Percentiles rank a stretch among this genome's conserved stretches.
Conservation (phyloP, 2,797 vertebrate species). For the Gymnothorax javanicus region DNA sequence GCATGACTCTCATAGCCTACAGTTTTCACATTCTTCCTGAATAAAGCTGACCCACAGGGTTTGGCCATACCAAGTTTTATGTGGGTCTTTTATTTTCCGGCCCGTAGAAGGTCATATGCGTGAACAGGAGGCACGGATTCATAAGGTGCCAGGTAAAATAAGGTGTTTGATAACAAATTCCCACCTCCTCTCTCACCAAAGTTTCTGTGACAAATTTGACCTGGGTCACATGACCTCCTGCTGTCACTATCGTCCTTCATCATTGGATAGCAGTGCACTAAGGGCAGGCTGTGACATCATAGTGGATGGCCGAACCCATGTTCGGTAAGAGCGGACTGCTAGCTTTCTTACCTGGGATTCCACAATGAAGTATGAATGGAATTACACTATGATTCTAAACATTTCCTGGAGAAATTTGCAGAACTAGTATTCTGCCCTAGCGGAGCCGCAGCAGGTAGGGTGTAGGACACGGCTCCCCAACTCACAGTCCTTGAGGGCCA, state of each 20-base stretch:
- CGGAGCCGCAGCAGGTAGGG: background rate
- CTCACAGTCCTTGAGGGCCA: no score
- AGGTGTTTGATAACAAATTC: constrained; percentile 49
- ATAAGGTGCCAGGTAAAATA: constrained; percentile 55
- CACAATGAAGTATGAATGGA: constrained; percentile 7
- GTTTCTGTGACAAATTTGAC: constrained; percentile 38
- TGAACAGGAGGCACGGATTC: constrained; percentile 45
- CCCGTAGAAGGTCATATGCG: constrained; percentile 17
- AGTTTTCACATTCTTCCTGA: no score
- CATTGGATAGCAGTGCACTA: constrained; percentile 30
- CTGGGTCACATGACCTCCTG: constrained; percentile 45
- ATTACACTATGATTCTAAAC: background rate
- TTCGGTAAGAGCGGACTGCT: constrained; percentile 32
- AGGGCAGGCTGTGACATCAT: constrained; percentile 35
- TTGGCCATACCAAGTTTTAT: no score
- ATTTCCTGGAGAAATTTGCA: background rate
- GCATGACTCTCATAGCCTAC: no score
- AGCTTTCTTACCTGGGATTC: constrained; percentile 1
- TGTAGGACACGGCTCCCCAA: background rate
- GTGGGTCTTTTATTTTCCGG: background rate
- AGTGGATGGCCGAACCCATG: background rate
- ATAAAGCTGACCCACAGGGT: no score
- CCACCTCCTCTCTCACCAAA: constrained; percentile 38
- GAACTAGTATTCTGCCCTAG: background rate
- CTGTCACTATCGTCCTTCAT: constrained; percentile 48